phyloP scores from a whole-genome alignment of 2,888 invertebrate species.

The Frankliniella fusca region DNA sequence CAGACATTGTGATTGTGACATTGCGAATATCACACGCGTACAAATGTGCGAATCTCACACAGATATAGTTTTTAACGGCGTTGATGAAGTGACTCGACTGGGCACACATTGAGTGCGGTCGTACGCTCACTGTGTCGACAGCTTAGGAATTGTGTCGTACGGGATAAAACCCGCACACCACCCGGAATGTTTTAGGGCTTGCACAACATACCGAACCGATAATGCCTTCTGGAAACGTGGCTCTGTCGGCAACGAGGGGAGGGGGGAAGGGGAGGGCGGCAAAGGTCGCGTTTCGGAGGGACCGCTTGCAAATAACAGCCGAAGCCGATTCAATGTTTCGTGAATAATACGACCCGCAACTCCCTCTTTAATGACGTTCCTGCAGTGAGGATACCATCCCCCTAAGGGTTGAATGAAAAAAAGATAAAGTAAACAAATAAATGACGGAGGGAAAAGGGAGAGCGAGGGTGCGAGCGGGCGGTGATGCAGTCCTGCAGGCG shows the following conservation, averaged over 20 bases:
- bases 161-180: no score
- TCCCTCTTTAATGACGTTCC: constrained; percentile 12
- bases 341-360: not conserved
- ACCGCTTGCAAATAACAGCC: constrained; percentile 18
- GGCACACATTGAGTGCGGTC: no score
- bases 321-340: constrained; percentile 16
- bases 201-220: no score
- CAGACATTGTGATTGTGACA: no score
- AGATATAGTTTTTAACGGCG: no score
- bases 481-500: not conserved
- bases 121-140: no score
- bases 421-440: not conserved
- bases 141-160: no score
- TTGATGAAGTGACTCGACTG: no score
- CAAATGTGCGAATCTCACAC: no score
- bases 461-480: not conserved
- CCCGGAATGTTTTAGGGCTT: no score
- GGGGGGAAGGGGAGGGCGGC: not conserved
- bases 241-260: not conserved
- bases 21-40: no score
- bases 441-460: not conserved
- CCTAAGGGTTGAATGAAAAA: not conserved
- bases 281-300: not conserved
- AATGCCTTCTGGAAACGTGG: no score
- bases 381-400: not conserved